These are phyloP conservation scores for Diaprepes abbreviatus DNA, from an alignment of 2,888 invertebrate species.

Conservation along the genomic window DNA sequence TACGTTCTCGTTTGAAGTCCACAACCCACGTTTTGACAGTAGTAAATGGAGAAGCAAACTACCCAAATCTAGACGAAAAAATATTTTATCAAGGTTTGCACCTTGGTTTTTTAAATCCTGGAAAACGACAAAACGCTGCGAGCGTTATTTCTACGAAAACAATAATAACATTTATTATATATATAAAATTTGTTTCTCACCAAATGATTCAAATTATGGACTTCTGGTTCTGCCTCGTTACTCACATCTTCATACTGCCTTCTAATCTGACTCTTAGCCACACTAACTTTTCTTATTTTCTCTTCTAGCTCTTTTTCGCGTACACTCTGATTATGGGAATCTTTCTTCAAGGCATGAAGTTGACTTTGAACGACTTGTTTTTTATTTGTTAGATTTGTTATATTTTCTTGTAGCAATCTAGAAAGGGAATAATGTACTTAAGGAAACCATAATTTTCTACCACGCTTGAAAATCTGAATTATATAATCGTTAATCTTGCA, in stretches of 20 bases:
- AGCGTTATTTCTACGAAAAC: too few species aligned
- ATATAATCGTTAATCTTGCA: too few species aligned
- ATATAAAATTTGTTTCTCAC: conserved; percentile 50
- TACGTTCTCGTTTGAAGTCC: too few species aligned
- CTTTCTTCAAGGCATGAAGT: conserved; percentile 56
- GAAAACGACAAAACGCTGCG: too few species aligned
- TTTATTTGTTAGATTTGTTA: conserved; percentile 61
- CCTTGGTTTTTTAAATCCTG: too few species aligned
- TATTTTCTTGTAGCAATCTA: conserved; percentile 44
- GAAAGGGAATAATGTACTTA: neutral
- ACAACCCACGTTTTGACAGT: too few species aligned
- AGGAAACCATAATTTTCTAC: neutral
- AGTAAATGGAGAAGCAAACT: too few species aligned
- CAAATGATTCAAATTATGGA: conserved; percentile 61
- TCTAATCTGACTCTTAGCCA: conserved; percentile 55
- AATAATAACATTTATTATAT: neutral
- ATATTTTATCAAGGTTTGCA: too few species aligned
- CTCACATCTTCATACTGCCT: conserved; percentile 58
- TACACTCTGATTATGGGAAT: conserved; percentile 55
- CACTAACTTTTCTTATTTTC: conserved; percentile 58
- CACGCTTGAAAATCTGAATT: too few species aligned
- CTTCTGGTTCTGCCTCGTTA: conserved; percentile 62
- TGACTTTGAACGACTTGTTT: conserved; percentile 55
- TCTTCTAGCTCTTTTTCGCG: conserved; percentile 58
- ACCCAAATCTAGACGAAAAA: too few species aligned